phyloP scores from a whole-genome alignment of 1,140 invertebrate genomes.

The Microplitis mediator region DNA sequence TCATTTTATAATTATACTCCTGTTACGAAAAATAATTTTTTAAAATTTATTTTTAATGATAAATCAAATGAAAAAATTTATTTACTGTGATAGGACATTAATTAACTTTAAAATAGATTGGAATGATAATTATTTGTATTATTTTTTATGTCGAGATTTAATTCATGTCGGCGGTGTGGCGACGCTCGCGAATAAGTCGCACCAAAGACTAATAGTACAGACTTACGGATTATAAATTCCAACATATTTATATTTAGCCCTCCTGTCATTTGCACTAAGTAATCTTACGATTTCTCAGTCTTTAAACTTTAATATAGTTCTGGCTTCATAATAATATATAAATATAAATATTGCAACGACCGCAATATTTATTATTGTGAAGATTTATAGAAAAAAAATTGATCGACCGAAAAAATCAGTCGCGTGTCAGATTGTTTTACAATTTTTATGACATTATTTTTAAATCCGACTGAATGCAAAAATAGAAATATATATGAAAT shows the following conservation, averaged over 20 bases:
- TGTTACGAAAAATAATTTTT: too few relatives aligned
- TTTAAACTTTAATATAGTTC: neutral
- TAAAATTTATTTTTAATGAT: too few relatives aligned
- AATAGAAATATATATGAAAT: neutral
- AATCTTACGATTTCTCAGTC: constrained; percentile 4
- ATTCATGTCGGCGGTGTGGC: constrained; percentile 1
- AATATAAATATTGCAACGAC: neutral
- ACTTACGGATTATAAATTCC: constrained; percentile 9
- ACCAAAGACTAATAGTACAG: neutral
- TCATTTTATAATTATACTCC: too few relatives aligned
- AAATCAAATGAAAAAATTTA: too few relatives aligned
- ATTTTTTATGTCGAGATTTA: neutral
- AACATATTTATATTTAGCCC: constrained; percentile 38
- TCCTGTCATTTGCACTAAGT: constrained; percentile 35
- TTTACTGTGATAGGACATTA: constrained; percentile 31
- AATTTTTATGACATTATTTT: neutral
- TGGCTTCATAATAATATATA: neutral
- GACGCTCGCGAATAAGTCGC: neutral
- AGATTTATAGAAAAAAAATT: neutral
- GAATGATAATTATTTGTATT: constrained; percentile 22
- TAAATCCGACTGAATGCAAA: too few relatives aligned
- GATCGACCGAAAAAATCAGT: neutral
- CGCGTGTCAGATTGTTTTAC: neutral
- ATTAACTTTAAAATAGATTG: constrained; percentile 46
- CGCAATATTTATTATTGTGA: neutral